A percentile compares a stretch with the other conserved stretches of the same genome.
phyloP scores from a whole-genome alignment of 2,797 vertebrate genomes.

The Sebastes diploproa region DNA sequence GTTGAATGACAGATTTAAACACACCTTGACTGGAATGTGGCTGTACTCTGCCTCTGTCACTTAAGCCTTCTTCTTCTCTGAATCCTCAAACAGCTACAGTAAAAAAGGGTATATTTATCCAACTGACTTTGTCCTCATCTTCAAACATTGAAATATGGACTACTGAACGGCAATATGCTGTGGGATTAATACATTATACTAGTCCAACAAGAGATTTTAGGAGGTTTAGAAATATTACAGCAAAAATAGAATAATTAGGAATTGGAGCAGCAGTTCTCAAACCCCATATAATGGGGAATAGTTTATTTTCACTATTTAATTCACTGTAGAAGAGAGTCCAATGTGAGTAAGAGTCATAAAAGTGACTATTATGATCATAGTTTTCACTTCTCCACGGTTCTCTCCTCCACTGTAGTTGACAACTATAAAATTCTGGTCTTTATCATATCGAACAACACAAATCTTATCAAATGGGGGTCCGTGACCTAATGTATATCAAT shows the following conservation, averaged over 20 bases:
- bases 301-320: no score
- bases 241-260: not conserved
- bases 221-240: not conserved
- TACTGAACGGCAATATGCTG: not conserved
- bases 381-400: no score
- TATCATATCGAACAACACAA: no score
- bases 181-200: not conserved
- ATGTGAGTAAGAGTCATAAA: no score
- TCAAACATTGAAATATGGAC: not conserved
- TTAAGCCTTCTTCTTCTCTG: not conserved
- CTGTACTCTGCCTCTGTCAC: not conserved
- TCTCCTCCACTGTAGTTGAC: no score
- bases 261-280: not conserved
- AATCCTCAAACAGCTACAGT: not conserved
- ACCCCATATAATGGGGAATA: no score
- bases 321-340: no score
- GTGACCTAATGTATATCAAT: no score
- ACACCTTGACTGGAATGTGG: not conserved
- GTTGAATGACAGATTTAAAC: not conserved
- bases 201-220: not conserved
- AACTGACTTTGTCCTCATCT: not conserved
- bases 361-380: no score
- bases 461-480: no score
- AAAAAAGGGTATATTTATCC: not conserved
- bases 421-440: no score